Conservation (phyloP, 2,797 vertebrate species). For the Acanthopagrus latus region DNA sequence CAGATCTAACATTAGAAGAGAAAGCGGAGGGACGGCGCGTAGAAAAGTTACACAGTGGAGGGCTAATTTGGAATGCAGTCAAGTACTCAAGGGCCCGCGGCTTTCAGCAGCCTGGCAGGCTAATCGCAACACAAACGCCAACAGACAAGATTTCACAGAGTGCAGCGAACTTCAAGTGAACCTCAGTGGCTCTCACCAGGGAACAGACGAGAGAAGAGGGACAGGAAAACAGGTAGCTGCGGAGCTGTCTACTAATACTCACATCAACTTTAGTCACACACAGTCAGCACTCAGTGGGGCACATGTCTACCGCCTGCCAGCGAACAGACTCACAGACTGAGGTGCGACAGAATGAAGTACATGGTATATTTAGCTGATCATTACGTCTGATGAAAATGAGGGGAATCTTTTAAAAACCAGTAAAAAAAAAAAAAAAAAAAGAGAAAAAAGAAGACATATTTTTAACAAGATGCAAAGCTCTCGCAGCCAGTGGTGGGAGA, state of each 20-base stretch:
- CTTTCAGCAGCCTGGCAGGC: constrained; percentile 58
- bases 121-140: constrained; percentile 54
- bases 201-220: constrained; percentile 17
- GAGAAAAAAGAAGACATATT: not conserved
- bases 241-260: constrained; percentile 42
- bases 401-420: not conserved
- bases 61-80: constrained; percentile 65
- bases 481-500: not conserved
- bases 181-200: constrained; percentile 37
- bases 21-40: constrained; percentile 11
- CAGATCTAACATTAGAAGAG: constrained; percentile 42
- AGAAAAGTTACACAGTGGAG: constrained; percentile 31
- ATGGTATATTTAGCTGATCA: not conserved
- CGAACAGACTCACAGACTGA: not conserved
- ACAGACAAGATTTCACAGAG: constrained; percentile 60
- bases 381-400: not conserved
- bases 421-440: not conserved
- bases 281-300: constrained; percentile 22
- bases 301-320: constrained; percentile 19
- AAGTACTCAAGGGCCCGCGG: constrained; percentile 52
- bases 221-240: constrained; percentile 40
- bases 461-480: not conserved
- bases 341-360: not conserved
- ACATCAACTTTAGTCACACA: constrained; percentile 35
- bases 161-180: constrained; percentile 65